These are phyloP conservation scores for Amphipyra berbera DNA, from an alignment of 2,888 invertebrate genomes.

Conservation along the genomic window DNA sequence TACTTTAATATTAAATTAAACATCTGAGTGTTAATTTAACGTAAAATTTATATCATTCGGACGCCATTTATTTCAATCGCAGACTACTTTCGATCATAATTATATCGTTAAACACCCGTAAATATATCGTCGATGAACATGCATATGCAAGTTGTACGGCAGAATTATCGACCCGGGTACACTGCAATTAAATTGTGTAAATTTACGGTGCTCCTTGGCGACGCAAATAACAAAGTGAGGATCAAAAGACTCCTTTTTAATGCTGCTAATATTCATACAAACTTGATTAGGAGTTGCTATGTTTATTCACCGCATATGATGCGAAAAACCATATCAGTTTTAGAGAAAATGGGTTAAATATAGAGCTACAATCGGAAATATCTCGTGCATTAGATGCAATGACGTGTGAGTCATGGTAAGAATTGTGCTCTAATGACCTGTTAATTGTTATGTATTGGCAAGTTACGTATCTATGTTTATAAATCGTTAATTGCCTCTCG, in stretches of 20 bases:
- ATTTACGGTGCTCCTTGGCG: slow-evolving; percentile 68
- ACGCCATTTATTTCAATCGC: slow-evolving; percentile 37
- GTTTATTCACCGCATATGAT: slow-evolving; percentile 40
- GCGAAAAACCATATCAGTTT: slow-evolving; percentile 20
- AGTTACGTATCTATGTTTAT: slow-evolving; percentile 30
- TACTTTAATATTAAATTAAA: slow-evolving; percentile 6
- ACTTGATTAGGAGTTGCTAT: slow-evolving; percentile 47
- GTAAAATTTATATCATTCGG: slow-evolving; percentile 24
- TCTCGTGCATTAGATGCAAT: slow-evolving; percentile 18
- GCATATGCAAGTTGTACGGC: slow-evolving; percentile 65
- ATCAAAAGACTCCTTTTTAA: slow-evolving; percentile 71
- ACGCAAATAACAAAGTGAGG: slow-evolving; percentile 65
- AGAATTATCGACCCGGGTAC: slow-evolving; percentile 69
- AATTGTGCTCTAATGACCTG: slow-evolving; percentile 17
- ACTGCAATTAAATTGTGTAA: slow-evolving; percentile 69
- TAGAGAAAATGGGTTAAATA: not conserved
- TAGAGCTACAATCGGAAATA: slow-evolving; percentile 8
- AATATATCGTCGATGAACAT: slow-evolving; percentile 66
- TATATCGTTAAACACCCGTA: slow-evolving; percentile 51
- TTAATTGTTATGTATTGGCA: slow-evolving; percentile 42
- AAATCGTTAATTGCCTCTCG: slow-evolving; percentile 29
- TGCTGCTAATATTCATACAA: slow-evolving; percentile 48
- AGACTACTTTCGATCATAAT: slow-evolving; percentile 49
- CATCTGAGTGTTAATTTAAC: slow-evolving; percentile 25
- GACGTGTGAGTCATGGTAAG: slow-evolving; percentile 27